Evolutionary conservation across 2,113 vertebrate species (phyloP), one percentile per base, ranked within the genome.

Genomic region (Cyprinodon tularosa): DNA sequence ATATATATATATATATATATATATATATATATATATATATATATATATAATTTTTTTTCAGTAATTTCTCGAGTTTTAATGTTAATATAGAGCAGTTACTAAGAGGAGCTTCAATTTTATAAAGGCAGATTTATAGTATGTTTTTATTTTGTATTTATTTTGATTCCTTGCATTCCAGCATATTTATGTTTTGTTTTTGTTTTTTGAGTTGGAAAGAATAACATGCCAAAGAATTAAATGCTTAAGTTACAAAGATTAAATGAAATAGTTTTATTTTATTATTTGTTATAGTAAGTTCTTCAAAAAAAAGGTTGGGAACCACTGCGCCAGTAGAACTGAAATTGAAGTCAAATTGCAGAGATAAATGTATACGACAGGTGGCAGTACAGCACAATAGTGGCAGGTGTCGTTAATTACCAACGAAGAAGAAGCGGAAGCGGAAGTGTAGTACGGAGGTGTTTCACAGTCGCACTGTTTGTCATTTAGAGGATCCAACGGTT

Each of bases 371-470:
- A 12, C 13, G 3, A 10, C 17, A 66, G 64, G 64, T 5, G 64
- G 64, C n/a, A 14, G 64, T 29, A 47, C 6, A 7, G 36, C 4
- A 6, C 36, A 13, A 1, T 38, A 13, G 17, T 38, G 37, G 1
- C 12, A 37, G 17, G 15, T n/a, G 6, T n/a, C 53, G 53, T n/a
- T n/a, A 12, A 17, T 2, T 3, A 7, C 37, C 39, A 4, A 4
- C 17, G 62, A 65, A 37, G 86, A 91, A 45, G 44, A 45, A 57
- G 50, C 50, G 17, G 50, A 53, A 86, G 20, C 77, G 79, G 84
- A 90, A 66, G 2, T 74, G n/a, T 1, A 10, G 29, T 36, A 36
- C 75, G 86, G 90, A 90, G 2, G 0, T 0, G 45, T 84, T 86
- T 75, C 29, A 36, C 47, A 1, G 3, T 6, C 44, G 80, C 39